Percentiles rank a stretch among this genome's conserved stretches.
Evolutionary conservation across 2,888 invertebrate species (phyloP).

Genomic region (Pelosia muscerda): DNA sequence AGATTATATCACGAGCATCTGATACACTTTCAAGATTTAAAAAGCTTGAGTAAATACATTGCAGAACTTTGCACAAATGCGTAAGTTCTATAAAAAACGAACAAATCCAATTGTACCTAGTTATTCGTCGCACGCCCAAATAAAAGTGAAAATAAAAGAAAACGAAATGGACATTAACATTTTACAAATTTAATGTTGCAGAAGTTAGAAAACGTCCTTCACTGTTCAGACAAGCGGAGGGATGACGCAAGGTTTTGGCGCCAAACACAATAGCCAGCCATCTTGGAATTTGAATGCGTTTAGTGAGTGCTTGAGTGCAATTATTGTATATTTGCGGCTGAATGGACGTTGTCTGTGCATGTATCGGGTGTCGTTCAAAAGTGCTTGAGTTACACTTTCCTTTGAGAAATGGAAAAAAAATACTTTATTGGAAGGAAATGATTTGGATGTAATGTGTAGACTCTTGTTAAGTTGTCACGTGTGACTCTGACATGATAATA

Average conservation of each 20-base stretch:
- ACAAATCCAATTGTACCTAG: not conserved
- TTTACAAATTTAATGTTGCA: conserved; percentile 43
- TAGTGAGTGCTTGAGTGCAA: conserved; percentile 41
- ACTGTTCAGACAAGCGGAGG: conserved; percentile 33
- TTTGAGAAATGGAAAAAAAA: conserved; percentile 19
- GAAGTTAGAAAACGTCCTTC: conserved; percentile 35
- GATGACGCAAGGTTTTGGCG: conserved; percentile 53
- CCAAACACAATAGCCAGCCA: conserved; percentile 45
- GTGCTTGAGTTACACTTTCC: conserved; percentile 50
- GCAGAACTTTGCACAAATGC: not conserved
- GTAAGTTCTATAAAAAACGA: not conserved
- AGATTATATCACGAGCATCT: not conserved
- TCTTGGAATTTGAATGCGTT: conserved; percentile 38
- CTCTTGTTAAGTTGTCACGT: conserved; percentile 3
- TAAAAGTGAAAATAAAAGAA: conserved; percentile 46
- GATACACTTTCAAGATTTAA: not conserved
- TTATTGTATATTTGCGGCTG: conserved; percentile 43
- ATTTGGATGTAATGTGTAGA: conserved; percentile 19
- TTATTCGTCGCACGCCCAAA: conserved; percentile 15
- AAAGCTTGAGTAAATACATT: not conserved
- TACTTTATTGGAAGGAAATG: conserved; percentile 23
- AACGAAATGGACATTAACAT: conserved; percentile 30
- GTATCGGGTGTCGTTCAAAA: conserved; percentile 45
- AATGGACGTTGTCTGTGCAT: conserved; percentile 37
- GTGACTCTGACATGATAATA: not conserved